Base-by-base conservation (phyloP, 2,888 invertebrate genomes). In the Andrena haemorrhoa region DNA sequence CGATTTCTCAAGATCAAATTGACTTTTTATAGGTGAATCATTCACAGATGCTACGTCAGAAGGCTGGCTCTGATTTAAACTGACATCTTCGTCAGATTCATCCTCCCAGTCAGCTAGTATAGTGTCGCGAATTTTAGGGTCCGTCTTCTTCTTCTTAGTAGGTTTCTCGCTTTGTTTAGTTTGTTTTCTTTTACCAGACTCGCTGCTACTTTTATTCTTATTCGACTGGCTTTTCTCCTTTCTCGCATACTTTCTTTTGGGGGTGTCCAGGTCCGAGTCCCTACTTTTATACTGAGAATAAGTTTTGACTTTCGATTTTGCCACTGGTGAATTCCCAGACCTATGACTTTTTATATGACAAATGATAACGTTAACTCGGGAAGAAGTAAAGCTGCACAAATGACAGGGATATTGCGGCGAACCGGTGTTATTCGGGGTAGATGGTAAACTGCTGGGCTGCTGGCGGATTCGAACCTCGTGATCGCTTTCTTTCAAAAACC, bases 71-170 rank as follows among this genome's bases (percentile, higher is more conserved):
- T 86, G 33, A 81, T 83, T 88, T 8, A 87, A 56, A 61, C 29
- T 79, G 8, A 73, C 58, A 51, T 94, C 93, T 35, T 94, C 94
- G 53, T 95, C 94, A 23, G 95, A 95, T 79, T 95, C 96, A 88
- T 97, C 97, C 84, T 96, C 96, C 97, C 97, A 97, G 90, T 97
- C 97, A 0, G 97, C 97, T 76, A 97, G 93, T 60, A 97, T 94
- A 87, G 96, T 96, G 75, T 95, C 96, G 79, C 96, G 96, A 86
- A 97, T 95, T 92, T 96, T 96, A 77, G 95, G 95, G 92, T 95
- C 95, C 51, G 95, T 95, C 91, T 96, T 96, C 72, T 93, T 92
- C 88, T 95, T 96, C 31, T 94, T 94, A 56, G 76, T 87, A 29
- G 85, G 68, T 76, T 93, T 92, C 2, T 94, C 94, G 5, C 60